These are phyloP conservation scores for Drosophila melanogaster DNA, from an alignment of 1,140 invertebrate genomes.

Conservation along the genomic window DNA sequence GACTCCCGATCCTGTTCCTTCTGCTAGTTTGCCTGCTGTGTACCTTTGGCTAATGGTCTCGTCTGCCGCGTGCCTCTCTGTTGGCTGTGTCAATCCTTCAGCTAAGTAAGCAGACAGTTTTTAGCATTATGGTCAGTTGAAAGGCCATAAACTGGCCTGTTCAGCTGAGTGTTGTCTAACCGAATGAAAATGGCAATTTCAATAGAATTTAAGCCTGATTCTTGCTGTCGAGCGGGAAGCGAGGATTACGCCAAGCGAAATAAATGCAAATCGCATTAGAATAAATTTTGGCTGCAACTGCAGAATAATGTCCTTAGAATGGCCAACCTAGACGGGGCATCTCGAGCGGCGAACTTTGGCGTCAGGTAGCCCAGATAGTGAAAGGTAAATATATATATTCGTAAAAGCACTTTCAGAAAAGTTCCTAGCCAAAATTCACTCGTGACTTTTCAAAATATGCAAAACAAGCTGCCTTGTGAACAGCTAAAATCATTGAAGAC, in stretches of 20 bases:
- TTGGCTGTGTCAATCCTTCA: constrained; percentile 40
- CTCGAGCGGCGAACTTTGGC: constrained; percentile 54
- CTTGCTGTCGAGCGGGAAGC: constrained; percentile 11
- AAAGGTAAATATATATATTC: background rate
- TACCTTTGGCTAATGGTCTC: constrained; percentile 64
- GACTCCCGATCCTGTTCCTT: constrained; percentile 9
- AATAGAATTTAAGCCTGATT: constrained; percentile 69
- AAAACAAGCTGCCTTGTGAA: background rate
- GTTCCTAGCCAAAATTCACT: background rate
- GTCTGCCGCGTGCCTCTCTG: constrained; percentile 3
- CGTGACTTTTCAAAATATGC: background rate
- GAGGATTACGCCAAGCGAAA: constrained; percentile 58
- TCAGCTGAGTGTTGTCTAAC: constrained; percentile 30
- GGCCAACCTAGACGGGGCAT: constrained; percentile 25
- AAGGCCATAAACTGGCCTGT: constrained; percentile 55
- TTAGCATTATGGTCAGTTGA: constrained; percentile 62
- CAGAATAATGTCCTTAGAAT: constrained; percentile 72
- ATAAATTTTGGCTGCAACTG: constrained; percentile 69
- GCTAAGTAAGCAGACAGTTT: constrained; percentile 75
- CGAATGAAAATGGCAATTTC: constrained; percentile 59
- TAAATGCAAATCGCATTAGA: constrained; percentile 82
- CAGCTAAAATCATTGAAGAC: background rate
- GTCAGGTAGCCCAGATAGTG: constrained; percentile 64
- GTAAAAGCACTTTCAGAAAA: background rate
- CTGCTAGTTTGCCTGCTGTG: constrained; percentile 11